Evolutionary conservation across 2,888 invertebrate genomes (phyloP), one percentile per base, ranked within the genome.

Genomic region (Tanypteryx hageni): DNA sequence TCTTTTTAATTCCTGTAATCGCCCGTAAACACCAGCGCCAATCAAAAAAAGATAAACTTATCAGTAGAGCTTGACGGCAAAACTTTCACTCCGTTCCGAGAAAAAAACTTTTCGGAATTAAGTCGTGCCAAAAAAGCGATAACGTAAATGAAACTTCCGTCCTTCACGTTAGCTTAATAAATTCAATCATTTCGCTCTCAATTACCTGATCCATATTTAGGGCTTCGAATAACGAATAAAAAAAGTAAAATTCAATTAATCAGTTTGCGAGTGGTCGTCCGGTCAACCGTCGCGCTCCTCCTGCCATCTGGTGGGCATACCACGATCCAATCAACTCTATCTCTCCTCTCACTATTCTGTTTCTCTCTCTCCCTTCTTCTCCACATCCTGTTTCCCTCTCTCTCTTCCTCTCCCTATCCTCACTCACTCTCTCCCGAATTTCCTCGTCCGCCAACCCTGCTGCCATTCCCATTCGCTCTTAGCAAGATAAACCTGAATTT

Each of bases 201-300:
- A 83, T 83, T 56, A 83, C 44, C n/a, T 27, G 18, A 10, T 27
- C 83, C 83, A 83, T 83, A 11, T n/a, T 44, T 83, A 44, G 44
- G 44, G 57, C 44, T 83, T 83, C 83, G 11, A 44, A 44, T 44
- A 56, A 57, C 57, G 83, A 57, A 83, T 83, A 83, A 83, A 83
- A 83, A 83, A 57, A 44, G 56, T 44, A 83, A 83, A 83, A 83
- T 83, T 57, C 83, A 83, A 83, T 83, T 83, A 83, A 83, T 83
- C 83, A 83, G 83, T 57, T 83, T 56, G 83, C 56, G 83, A 57
- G 56, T 83, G 83, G 83, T 83, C 83, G 10, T 8, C 83, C 83
- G 13, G 57, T n/a, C 83, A 83, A 18, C 18, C 83, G 83, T 83
- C 57, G 44, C 57, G 83, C 57, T 83, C 83, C 83, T 18, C 83